A percentile compares a stretch with the other conserved stretches of the same genome.
Evolutionary conservation across 2,888 invertebrate genomes (phyloP).

Genomic region (Lycocerus yunnanus): DNA sequence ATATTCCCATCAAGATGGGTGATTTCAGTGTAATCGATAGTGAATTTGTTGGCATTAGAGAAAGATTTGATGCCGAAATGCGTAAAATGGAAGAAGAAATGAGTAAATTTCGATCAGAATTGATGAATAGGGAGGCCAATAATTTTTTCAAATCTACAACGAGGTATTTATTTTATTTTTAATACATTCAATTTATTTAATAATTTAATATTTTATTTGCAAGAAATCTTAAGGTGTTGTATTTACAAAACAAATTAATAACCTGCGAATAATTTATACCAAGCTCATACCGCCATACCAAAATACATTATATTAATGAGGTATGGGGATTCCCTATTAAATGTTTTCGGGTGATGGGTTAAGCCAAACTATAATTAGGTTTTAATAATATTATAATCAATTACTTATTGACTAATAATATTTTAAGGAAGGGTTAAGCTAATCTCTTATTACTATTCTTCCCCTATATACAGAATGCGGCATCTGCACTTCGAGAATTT

Average conservation of each 20-base stretch:
- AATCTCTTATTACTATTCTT: too few species aligned
- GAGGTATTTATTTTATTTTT: conserved; percentile 61
- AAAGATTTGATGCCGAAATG: conserved; percentile 96
- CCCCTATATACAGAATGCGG: too few species aligned
- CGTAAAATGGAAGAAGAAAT: conserved; percentile 98
- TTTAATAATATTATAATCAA: neutral
- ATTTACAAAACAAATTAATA: neutral
- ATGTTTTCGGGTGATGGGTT: neutral
- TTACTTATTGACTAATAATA: neutral
- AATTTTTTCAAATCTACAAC: conserved; percentile 89
- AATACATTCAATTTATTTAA: neutral
- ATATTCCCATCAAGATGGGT: conserved; percentile 91
- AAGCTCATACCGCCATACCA: neutral
- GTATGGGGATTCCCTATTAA: neutral
- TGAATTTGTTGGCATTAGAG: conserved; percentile 94
- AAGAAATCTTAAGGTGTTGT: neutral
- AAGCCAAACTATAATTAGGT: neutral
- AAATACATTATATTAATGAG: neutral
- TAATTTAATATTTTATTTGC: neutral
- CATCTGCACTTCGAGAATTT: too few species aligned
- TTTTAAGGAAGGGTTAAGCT: neutral
- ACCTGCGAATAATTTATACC: neutral
- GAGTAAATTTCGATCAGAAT: conserved; percentile 90
- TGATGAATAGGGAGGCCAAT: conserved; percentile 90
- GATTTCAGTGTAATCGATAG: conserved; percentile 96